Evolutionary conservation across 2,888 invertebrate genomes (phyloP), one percentile per base, ranked within the genome.

Genomic region (Ormyrus nitidulus): DNA sequence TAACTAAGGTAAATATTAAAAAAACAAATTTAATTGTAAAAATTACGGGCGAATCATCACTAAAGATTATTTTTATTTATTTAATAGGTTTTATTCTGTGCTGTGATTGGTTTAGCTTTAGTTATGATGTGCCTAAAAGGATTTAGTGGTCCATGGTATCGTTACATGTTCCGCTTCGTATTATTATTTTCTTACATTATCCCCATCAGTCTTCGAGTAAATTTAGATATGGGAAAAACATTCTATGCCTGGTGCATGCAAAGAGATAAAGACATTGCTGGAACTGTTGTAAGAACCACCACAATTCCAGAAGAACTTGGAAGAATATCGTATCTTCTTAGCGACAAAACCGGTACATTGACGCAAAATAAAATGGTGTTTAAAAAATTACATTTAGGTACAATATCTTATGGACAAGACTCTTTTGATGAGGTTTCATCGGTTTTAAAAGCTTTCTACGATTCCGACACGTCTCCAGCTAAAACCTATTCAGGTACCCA

Each of bases 291-390:
- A 81, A 93, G 99, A 7, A 98, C 98, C 75, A 99, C 99, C 3
- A 99, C 99, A 4, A 99, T 99, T 84, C 98, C 99, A 0, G 99
- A 99, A 91, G 99, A 99, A 91, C 91, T 99, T 76, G 99, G 99
- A 0, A 93, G 99, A 79, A 97, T 99, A 84, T 97, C 97, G 48
- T 99, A 99, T 91, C 92, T 99, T n/a, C 92, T 99, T 6, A 97
- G 98, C 0, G 99, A 99, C 90, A 99, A 99, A 92, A 99, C 99
- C 0, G 99, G 99, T 13, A 99, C 99, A 0, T 92, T 99, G 46
- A 99, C 99, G 0, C 98, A 99, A 91, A 99, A 99, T 91, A 98
- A 98, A 88, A 99, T 99, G 99, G 96, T 98, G 0, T 97, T 99
- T 88, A 98, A 98, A 89, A 96, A 97, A 87, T 93, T 99, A 49